Percentiles rank a stretch among this genome's conserved stretches.
Conservation (phyloP, 2,888 invertebrate genomes). For the Sabellastarte sp. region DNA sequence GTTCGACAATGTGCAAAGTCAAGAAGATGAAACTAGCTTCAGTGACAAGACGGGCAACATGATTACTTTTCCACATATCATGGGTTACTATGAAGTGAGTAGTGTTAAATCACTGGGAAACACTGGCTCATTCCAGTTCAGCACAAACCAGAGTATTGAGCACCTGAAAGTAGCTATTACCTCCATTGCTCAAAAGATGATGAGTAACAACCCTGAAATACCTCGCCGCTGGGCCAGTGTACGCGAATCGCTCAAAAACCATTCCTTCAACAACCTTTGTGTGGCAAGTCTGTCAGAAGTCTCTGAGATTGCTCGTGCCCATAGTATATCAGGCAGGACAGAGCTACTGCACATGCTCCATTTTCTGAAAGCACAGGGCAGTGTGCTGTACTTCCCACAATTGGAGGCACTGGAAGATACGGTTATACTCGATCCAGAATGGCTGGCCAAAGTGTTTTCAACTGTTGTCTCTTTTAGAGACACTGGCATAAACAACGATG, state of each 20-base stretch:
- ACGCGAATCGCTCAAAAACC: conserved; percentile 26
- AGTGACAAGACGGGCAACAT: conserved; percentile 4
- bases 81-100: conserved; percentile 32
- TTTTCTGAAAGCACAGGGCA: conserved; percentile 29
- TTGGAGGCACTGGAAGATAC: conserved; percentile 18
- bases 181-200: conserved; percentile 13
- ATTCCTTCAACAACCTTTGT: conserved; percentile 13
- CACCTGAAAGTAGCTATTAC: conserved; percentile 25
- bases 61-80: conserved; percentile 28
- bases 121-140: conserved; percentile 11
- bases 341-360: conserved; percentile 29
- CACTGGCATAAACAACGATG: conserved; percentile 24
- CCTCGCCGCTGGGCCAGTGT: conserved; percentile 27
- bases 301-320: conserved; percentile 17
- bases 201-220: conserved; percentile 23
- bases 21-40: conserved; percentile 15
- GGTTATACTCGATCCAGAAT: conserved; percentile 32
- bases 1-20: conserved; percentile 11
- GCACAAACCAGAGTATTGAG: conserved; percentile 24
- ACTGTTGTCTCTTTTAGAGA: conserved; percentile 23
- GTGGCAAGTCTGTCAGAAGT: conserved; percentile 20
- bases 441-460: conserved; percentile 29
- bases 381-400: conserved; percentile 26
- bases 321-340: conserved; percentile 12
- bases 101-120: conserved; percentile 24